These are phyloP conservation scores for Coregonus sp. DNA, from an alignment of 2,797 vertebrate species.

Conservation along the genomic window DNA sequence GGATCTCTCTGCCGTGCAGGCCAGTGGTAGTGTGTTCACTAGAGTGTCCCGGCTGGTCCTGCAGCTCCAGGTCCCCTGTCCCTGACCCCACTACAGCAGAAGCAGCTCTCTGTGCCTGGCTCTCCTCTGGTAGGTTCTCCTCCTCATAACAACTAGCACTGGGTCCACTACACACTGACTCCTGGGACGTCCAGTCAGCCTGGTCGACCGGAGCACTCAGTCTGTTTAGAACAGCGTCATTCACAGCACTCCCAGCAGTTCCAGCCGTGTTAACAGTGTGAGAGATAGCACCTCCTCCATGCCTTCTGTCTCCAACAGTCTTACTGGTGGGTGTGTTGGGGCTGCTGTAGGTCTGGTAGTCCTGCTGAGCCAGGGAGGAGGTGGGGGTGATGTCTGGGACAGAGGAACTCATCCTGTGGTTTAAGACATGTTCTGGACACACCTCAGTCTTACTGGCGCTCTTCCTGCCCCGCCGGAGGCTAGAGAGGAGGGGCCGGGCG, in stretches of 20 bases:
- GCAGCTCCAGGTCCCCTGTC: conserved; percentile 54
- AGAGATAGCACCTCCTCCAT: conserved; percentile 32
- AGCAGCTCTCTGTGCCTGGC: neutral
- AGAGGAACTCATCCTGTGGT: conserved; percentile 61
- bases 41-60: conserved; percentile 31
- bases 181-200: conserved; percentile 56
- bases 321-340: conserved; percentile 37
- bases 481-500: conserved; percentile 61
- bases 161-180: conserved; percentile 35
- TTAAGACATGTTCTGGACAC: conserved; percentile 14
- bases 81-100: neutral
- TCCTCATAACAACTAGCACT: conserved; percentile 25
- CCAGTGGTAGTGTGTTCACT: neutral
- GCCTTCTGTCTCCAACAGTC: neutral
- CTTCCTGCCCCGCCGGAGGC: conserved; percentile 49
- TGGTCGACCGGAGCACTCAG: conserved; percentile 33
- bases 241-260: neutral
- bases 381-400: conserved; percentile 52
- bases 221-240: conserved; percentile 19
- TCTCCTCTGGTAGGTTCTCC: conserved; percentile 24
- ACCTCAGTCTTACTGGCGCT: conserved; percentile 32
- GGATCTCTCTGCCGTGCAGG: conserved; percentile 37
- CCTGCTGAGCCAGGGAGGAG: conserved; percentile 3
- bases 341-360: conserved; percentile 41
- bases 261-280: neutral